Percentiles rank a stretch among this genome's conserved stretches.
These are phyloP conservation scores for Eumerus sabulonum DNA, from an alignment of 2,888 invertebrate genomes.

Conservation along the genomic window DNA sequence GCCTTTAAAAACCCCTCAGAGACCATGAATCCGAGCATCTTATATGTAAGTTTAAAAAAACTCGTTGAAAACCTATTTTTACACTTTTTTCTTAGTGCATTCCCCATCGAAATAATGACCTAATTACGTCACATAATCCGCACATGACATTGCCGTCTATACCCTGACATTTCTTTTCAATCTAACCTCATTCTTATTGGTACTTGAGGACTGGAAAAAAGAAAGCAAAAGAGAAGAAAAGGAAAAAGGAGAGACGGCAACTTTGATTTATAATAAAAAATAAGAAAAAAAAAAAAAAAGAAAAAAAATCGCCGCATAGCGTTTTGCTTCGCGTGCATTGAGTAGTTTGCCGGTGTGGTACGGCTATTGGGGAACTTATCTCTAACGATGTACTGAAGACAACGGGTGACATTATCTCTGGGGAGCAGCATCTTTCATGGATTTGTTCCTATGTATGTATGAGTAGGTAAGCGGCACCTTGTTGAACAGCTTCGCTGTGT, in stretches of 20 bases:
- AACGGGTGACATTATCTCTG: constrained; percentile 62
- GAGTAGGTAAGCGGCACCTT: constrained; percentile 57
- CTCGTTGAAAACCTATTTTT: constrained; percentile 46
- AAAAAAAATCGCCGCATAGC: too few species aligned
- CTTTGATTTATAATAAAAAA: too few species aligned
- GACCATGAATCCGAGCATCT: too few species aligned
- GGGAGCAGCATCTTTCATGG: constrained; percentile 46
- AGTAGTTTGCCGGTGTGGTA: neutral
- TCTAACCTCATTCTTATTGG: constrained; percentile 68
- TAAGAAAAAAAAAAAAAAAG: too few species aligned
- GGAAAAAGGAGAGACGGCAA: too few species aligned
- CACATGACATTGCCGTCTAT: constrained; percentile 68
- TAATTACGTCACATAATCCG: constrained; percentile 64
- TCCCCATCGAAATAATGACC: constrained; percentile 56
- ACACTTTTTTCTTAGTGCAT: constrained; percentile 52
- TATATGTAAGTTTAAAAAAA: constrained; percentile 13
- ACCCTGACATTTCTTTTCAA: constrained; percentile 69
- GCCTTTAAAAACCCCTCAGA: too few species aligned
- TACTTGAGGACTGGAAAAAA: constrained; percentile 37
- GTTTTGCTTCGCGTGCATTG: too few species aligned
- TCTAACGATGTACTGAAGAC: constrained; percentile 66
- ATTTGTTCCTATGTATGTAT: constrained; percentile 4
- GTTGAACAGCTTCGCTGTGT: constrained; percentile 60
- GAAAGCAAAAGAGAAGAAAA: too few species aligned
- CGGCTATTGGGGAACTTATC: constrained; percentile 24